phyloP scores from a whole-genome alignment of 1,140 invertebrate genomes.

The Onthophagus taurus region DNA sequence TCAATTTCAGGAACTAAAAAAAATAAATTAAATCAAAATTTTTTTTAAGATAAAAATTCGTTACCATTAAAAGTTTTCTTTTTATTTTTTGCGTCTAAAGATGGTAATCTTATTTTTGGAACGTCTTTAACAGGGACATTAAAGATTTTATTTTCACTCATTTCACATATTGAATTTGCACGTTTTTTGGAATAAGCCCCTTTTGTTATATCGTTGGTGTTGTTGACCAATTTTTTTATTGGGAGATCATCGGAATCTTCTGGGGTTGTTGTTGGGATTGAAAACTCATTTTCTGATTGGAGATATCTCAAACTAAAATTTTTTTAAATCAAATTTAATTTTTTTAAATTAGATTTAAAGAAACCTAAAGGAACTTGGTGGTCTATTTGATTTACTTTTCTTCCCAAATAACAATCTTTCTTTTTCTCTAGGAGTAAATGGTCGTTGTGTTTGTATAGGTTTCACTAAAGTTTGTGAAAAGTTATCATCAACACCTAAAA shows the following conservation, averaged over 20 bases:
- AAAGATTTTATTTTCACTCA: conserved; percentile 30
- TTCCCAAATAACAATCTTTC: conserved; percentile 61
- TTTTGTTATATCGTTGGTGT: too few relatives aligned
- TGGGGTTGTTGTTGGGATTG: conserved; percentile 21
- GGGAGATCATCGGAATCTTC: conserved; percentile 14
- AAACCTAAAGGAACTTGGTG: conserved; percentile 71
- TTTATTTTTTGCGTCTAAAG: conserved; percentile 34
- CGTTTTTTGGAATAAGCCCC: too few relatives aligned
- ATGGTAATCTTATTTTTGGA: conserved; percentile 32
- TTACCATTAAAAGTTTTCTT: conserved; percentile 16
- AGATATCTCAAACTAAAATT: conserved; percentile 39
- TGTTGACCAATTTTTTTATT: conserved; percentile 12
- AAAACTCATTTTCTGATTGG: conserved; percentile 33
- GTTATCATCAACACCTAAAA: conserved; percentile 23
- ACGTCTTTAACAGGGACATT: conserved; percentile 31
- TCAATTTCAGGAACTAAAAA: conserved; percentile 34
- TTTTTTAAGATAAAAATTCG: background rate
- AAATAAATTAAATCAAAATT: conserved; percentile 11
- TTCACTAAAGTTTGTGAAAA: conserved; percentile 30
- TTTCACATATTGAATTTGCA: conserved; percentile 30
- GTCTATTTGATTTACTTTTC: conserved; percentile 47
- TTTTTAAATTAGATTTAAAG: background rate
- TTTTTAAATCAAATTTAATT: conserved; percentile 12
- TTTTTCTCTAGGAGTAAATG: conserved; percentile 69
- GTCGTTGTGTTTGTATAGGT: conserved; percentile 58